A percentile compares a stretch with the other conserved stretches of the same genome.
Conservation (phyloP, 1,140 invertebrate species). For the Grapholita molesta region DNA sequence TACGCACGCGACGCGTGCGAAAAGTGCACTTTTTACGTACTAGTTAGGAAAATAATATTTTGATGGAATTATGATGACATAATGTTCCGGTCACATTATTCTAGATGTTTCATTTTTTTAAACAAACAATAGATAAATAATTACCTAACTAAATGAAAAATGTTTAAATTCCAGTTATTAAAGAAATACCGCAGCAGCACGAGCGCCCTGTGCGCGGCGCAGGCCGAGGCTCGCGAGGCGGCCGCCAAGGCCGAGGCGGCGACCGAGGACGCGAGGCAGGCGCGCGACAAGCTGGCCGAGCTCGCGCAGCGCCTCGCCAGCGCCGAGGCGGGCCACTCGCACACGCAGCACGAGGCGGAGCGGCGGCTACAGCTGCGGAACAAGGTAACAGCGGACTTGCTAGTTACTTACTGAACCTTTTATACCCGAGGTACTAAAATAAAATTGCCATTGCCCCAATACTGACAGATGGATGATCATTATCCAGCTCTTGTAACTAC, state of each 20-base stretch:
- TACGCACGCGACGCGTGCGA: too few species aligned
- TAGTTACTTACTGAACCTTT: too few species aligned
- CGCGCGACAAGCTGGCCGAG: constrained; percentile 88
- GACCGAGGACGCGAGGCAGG: constrained; percentile 85
- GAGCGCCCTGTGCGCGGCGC: constrained; percentile 90
- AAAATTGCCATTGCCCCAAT: too few species aligned
- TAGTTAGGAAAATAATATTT: too few species aligned
- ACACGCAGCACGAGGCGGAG: constrained; percentile 85
- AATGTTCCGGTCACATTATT: too few species aligned
- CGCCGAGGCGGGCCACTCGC: constrained; percentile 89
- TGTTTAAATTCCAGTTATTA: constrained; percentile 82
- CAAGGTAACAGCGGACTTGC: constrained; percentile 48
- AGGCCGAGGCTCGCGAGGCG: constrained; percentile 89
- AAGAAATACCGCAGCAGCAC: constrained; percentile 95
- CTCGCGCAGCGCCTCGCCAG: constrained; percentile 86
- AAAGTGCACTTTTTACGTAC: too few species aligned
- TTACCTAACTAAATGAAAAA: neutral
- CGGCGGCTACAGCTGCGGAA: constrained; percentile 56
- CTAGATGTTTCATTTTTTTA: too few species aligned
- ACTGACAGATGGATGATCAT: too few species aligned
- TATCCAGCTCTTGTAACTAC: too few species aligned
- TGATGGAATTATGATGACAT: too few species aligned
- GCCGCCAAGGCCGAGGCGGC: constrained; percentile 88
- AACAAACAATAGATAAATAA: neutral
- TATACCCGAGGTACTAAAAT: too few species aligned